Percentiles rank a stretch among this genome's conserved stretches.
These are phyloP conservation scores for Odontomachus brunneus DNA, from an alignment of 1,140 invertebrate genomes.

Conservation along the genomic window DNA sequence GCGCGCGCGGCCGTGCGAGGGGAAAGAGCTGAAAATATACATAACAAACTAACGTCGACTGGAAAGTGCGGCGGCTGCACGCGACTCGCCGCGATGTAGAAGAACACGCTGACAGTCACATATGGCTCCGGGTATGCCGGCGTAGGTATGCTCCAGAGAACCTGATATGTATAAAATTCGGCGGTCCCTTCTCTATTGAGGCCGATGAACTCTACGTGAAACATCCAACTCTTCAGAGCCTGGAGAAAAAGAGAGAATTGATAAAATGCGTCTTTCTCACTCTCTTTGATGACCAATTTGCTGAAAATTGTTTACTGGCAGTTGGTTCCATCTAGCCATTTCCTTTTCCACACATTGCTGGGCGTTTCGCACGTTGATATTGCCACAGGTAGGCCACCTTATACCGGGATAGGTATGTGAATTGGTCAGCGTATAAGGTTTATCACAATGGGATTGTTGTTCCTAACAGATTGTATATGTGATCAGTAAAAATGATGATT, in stretches of 20 bases:
- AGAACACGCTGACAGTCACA: slow-evolving; percentile 74
- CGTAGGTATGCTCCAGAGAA: slow-evolving; percentile 77
- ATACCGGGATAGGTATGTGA: background rate
- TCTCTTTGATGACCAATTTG: background rate
- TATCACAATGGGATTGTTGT: background rate
- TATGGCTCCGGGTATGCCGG: slow-evolving; percentile 74
- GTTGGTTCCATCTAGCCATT: slow-evolving; percentile 73
- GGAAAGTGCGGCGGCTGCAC: slow-evolving; percentile 62
- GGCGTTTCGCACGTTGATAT: slow-evolving; percentile 49
- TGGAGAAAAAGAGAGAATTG: slow-evolving; percentile 42
- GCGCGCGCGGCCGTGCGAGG: background rate
- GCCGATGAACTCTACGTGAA: slow-evolving; percentile 63
- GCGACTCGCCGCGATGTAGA: slow-evolving; percentile 58
- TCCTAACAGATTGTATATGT: slow-evolving; percentile 3
- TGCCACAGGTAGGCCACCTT: slow-evolving; percentile 65
- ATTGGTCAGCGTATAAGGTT: too few species aligned
- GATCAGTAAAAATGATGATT: background rate
- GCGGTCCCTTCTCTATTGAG: slow-evolving; percentile 24
- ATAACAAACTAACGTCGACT: slow-evolving; percentile 69
- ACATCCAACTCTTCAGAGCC: slow-evolving; percentile 74
- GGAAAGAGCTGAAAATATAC: slow-evolving; percentile 38
- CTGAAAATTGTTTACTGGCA: slow-evolving; percentile 51
- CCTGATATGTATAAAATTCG: slow-evolving; percentile 71
- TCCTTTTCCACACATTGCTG: slow-evolving; percentile 59
- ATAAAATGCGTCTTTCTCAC: background rate